Evolutionary conservation across 2,113 vertebrate species (phyloP).

Genomic region (Alligator sinensis): DNA sequence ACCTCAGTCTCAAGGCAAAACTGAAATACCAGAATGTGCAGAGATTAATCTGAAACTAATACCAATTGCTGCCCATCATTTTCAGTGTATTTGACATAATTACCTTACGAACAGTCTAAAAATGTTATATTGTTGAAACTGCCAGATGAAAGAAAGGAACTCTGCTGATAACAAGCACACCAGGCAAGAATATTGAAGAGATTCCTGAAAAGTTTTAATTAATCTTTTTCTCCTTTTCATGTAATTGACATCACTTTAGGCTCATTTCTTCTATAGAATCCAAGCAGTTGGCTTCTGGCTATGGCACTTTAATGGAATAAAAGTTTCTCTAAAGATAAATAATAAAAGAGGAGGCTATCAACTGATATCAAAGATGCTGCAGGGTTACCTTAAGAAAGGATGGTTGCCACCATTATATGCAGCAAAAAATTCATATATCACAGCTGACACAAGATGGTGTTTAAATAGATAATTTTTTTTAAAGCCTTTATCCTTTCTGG

Average conservation of each 20-base stretch:
- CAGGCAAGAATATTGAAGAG: slow-evolving; percentile 52
- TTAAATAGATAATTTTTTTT: slow-evolving; percentile 56
- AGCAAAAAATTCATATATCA: slow-evolving; percentile 23
- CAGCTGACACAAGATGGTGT: slow-evolving; percentile 11
- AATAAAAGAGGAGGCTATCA: not conserved
- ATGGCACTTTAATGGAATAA: slow-evolving; percentile 18
- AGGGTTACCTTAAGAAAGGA: slow-evolving; percentile 39
- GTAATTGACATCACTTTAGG: slow-evolving; percentile 69
- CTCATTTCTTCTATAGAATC: slow-evolving; percentile 46
- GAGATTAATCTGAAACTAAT: slow-evolving; percentile 75
- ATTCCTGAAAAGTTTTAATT: slow-evolving; percentile 78
- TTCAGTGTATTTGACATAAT: slow-evolving; percentile 75
- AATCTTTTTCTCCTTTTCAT: slow-evolving; percentile 69
- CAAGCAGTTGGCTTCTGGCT: slow-evolving; percentile 38
- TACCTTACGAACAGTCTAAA: slow-evolving; percentile 72
- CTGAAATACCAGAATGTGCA: slow-evolving; percentile 55
- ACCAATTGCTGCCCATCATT: slow-evolving; percentile 61
- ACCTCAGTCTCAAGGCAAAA: slow-evolving; percentile 36
- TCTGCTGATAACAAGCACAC: slow-evolving; percentile 63
- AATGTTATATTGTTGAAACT: slow-evolving; percentile 69
- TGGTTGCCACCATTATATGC: not conserved
- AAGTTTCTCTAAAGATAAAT: slow-evolving; percentile 12
- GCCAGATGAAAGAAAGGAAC: slow-evolving; percentile 54
- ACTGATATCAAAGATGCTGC: not conserved
- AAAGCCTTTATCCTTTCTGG: slow-evolving; percentile 52